phyloP scores from a whole-genome alignment of 2,888 invertebrate species.

The Drosophila stalkeri region DNA sequence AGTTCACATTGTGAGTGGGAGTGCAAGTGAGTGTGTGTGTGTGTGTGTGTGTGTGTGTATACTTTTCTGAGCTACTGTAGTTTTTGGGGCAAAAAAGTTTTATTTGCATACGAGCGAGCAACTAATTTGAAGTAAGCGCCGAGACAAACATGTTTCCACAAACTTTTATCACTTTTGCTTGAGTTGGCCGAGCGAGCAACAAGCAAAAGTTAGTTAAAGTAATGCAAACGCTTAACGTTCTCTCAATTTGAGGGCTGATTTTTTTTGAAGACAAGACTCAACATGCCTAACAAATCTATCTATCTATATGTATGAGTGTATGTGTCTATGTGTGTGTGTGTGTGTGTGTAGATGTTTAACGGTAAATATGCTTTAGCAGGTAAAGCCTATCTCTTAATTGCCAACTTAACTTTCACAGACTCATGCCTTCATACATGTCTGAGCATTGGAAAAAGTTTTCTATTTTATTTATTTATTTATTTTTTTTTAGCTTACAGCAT shows the following conservation, averaged over 20 bases:
- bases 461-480: too few relatives aligned
- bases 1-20: slow-evolving; percentile 19
- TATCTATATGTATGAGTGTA: background rate
- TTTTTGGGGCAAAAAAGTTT: slow-evolving; percentile 38
- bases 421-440: background rate
- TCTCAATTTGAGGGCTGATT: slow-evolving; percentile 13
- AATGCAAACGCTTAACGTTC: slow-evolving; percentile 31
- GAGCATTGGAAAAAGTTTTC: slow-evolving; percentile 20
- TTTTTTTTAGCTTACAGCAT: slow-evolving; percentile 7
- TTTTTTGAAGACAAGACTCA: background rate
- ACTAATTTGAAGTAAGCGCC: slow-evolving; percentile 54
- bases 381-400: slow-evolving; percentile 12
- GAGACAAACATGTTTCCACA: slow-evolving; percentile 43
- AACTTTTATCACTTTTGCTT: slow-evolving; percentile 36
- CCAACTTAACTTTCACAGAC: slow-evolving; percentile 4
- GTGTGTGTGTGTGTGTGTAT: background rate
- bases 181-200: slow-evolving; percentile 23
- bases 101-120: slow-evolving; percentile 52
- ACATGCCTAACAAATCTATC: background rate
- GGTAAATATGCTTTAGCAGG: background rate
- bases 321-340: too few relatives aligned
- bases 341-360: background rate
- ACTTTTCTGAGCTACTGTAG: slow-evolving; percentile 14
- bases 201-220: slow-evolving; percentile 44
- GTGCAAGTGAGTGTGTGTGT: slow-evolving; percentile 1